A percentile compares a stretch with the other conserved stretches of the same genome.
phyloP scores from a whole-genome alignment of 2,797 vertebrate genomes.

The Eospalax fontanierii region DNA sequence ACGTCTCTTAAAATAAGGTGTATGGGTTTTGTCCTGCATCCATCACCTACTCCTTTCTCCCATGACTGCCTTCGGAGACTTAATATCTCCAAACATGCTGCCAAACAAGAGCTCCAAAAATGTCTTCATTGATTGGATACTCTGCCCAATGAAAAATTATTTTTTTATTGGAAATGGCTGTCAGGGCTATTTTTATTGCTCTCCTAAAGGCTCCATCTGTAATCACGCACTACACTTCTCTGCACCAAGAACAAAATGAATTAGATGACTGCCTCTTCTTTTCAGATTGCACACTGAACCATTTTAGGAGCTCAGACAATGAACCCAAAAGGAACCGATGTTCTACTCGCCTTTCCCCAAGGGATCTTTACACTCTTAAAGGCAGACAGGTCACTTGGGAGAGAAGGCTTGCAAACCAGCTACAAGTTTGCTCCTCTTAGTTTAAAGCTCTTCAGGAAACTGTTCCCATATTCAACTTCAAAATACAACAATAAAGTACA shows the following conservation, averaged over 20 bases:
- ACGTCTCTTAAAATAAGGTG: conserved; percentile 72
- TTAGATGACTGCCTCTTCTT: conserved; percentile 21
- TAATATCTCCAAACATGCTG: neutral
- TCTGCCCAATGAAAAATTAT: neutral
- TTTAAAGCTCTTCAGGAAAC: conserved; percentile 44
- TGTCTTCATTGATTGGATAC: conserved; percentile 34
- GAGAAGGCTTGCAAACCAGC: neutral
- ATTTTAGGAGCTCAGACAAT: neutral
- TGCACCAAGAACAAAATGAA: conserved; percentile 51
- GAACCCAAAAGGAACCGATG: neutral
- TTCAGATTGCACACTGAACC: conserved; percentile 23
- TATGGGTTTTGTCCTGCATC: conserved; percentile 15
- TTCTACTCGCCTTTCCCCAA: neutral
- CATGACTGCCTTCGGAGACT: neutral
- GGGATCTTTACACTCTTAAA: conserved; percentile 4
- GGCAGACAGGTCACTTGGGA: neutral
- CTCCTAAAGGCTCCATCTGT: conserved; percentile 50
- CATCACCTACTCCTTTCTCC: neutral
- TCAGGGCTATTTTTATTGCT: conserved; percentile 61
- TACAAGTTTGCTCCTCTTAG: neutral
- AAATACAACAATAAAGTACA: neutral
- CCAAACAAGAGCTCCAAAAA: conserved; percentile 57
- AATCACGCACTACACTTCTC: conserved; percentile 44
- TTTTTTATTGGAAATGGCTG: conserved; percentile 27
- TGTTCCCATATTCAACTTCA: neutral